These are phyloP conservation scores for Glaucidium brasilianum DNA, from an alignment of 2,113 vertebrate genomes.

Conservation along the genomic window DNA sequence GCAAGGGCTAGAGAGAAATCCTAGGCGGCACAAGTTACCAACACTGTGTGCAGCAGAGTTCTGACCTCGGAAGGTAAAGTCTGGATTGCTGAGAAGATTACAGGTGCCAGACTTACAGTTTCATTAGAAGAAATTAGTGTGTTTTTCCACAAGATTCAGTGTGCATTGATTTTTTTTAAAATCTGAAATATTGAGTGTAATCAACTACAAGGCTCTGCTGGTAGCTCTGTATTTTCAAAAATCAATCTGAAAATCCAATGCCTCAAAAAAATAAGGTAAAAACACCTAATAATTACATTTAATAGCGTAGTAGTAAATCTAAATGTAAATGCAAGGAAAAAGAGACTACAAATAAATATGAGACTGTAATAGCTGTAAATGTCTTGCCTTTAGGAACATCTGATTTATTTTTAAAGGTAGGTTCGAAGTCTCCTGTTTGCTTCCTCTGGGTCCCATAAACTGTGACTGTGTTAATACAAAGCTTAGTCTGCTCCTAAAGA, in stretches of 20 bases:
- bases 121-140: not conserved
- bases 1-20: not conserved
- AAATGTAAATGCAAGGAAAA: not conserved
- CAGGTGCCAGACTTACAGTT: not conserved
- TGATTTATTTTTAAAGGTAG: slow-evolving; percentile 32
- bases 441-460: slow-evolving; percentile 18
- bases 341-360: slow-evolving; percentile 2
- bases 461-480: slow-evolving; percentile 4
- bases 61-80: not conserved
- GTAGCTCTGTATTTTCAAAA: not conserved
- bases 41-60: rapidly evolving
- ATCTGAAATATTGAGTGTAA: not conserved
- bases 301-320: not conserved
- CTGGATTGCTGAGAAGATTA: not conserved
- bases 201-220: not conserved
- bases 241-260: not conserved
- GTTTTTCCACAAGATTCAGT: not conserved
- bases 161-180: not conserved
- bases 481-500: slow-evolving; percentile 6
- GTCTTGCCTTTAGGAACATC: slow-evolving; percentile 14
- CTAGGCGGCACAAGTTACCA: not conserved
- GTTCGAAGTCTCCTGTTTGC: not conserved
- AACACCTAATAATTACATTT: not conserved
- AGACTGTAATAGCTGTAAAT: slow-evolving; percentile 1
- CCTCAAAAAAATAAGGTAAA: not conserved